Evolutionary conservation across 1,140 invertebrate genomes (phyloP).

Genomic region (Conus betulinus): DNA sequence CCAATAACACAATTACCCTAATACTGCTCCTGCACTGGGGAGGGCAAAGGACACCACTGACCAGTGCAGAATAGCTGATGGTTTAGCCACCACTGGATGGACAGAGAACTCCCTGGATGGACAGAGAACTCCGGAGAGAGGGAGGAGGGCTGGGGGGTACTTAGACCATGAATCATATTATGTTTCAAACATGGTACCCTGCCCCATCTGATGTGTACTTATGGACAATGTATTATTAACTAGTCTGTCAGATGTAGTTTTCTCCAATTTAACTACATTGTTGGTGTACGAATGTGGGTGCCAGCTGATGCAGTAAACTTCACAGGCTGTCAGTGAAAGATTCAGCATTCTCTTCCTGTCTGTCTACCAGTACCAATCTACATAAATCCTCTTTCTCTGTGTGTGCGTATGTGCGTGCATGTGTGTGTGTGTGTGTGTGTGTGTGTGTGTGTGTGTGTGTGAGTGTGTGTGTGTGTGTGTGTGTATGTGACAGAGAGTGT

Average conservation of each 20-base stretch:
- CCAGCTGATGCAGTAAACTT: neutral
- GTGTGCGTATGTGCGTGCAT: neutral
- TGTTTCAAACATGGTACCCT: neutral
- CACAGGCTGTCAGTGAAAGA: neutral
- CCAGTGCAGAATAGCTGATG: neutral
- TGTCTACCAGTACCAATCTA: too few relatives aligned
- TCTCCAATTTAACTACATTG: too few relatives aligned
- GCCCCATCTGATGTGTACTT: too few relatives aligned
- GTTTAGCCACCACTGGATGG: neutral
- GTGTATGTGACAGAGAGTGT: too few relatives aligned
- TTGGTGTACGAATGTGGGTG: too few relatives aligned
- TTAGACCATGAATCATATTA: neutral
- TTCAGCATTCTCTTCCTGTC: neutral
- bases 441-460: too few relatives aligned
- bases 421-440: too few relatives aligned
- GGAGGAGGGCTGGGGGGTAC: neutral
- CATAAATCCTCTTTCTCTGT: too few relatives aligned
- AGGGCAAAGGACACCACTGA: neutral
- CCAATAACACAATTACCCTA: constrained; percentile 2
- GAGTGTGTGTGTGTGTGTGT: too few relatives aligned
- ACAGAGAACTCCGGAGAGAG: neutral
- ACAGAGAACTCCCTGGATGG: neutral
- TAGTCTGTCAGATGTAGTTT: too few relatives aligned
- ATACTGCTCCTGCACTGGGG: neutral
- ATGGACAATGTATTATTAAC: too few relatives aligned